A percentile compares a stretch with the other conserved stretches of the same genome.
phyloP scores from a whole-genome alignment of 2,797 vertebrate genomes.

The Phataginus tetradactyla region DNA sequence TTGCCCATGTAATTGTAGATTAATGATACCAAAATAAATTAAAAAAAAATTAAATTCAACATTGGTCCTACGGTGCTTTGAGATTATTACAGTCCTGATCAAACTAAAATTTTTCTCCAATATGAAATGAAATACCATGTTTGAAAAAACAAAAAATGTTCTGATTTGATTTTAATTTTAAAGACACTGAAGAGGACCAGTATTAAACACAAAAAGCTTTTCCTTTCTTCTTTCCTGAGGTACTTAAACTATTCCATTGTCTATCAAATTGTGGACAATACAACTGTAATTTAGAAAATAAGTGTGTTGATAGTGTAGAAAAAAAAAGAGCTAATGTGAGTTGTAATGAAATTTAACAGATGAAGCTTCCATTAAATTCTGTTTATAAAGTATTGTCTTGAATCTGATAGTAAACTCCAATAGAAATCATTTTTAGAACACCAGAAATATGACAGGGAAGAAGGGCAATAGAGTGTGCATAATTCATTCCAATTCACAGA shows the following conservation, averaged over 20 bases:
- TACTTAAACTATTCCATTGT: conserved; percentile 5
- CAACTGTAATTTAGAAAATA: conserved; percentile 68
- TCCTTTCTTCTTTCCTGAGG: background rate
- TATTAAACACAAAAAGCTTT: background rate
- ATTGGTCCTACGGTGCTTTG: background rate
- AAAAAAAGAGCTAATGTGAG: conserved; percentile 73
- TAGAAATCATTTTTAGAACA: conserved; percentile 79
- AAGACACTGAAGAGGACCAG: background rate
- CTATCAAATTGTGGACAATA: background rate
- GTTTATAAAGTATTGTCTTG: conserved; percentile 77
- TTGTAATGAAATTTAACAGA: conserved; percentile 84
- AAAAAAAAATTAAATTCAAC: conserved; percentile 41
- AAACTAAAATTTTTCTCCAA: background rate
- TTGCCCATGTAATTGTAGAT: too few species aligned
- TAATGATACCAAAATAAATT: too few species aligned
- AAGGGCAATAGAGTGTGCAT: conserved; percentile 78
- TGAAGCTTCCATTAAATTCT: conserved; percentile 77
- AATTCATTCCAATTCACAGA: conserved; percentile 86
- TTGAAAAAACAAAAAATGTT: background rate
- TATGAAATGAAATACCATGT: background rate
- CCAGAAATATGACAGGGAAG: conserved; percentile 79
- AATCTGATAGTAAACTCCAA: conserved; percentile 75
- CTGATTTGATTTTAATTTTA: conserved; percentile 32
- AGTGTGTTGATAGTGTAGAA: conserved; percentile 68
- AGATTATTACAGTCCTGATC: background rate